phyloP scores from a whole-genome alignment of 2,888 invertebrate genomes.

The Cryptus armator region DNA sequence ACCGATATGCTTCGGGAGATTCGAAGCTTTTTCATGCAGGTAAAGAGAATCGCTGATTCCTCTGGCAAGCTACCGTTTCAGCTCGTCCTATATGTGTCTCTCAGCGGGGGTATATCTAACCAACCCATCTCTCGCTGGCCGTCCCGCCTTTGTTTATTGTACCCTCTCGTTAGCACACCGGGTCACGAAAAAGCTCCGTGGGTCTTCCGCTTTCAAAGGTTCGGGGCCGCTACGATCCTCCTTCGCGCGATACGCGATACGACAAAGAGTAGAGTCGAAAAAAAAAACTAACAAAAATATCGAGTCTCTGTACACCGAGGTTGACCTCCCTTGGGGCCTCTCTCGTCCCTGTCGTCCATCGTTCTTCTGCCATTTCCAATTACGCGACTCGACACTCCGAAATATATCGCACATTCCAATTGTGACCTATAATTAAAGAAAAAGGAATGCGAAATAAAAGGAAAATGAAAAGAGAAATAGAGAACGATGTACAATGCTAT shows the following conservation, averaged over 20 bases:
- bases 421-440: slow-evolving; percentile 44
- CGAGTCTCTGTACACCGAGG: slow-evolving; percentile 30
- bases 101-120: not conserved
- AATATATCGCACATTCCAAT: slow-evolving; percentile 52
- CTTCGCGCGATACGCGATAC: slow-evolving; percentile 49
- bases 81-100: not conserved
- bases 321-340: slow-evolving; percentile 17
- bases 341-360: not conserved
- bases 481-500: slow-evolving; percentile 9
- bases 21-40: not conserved
- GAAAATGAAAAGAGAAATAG: not conserved
- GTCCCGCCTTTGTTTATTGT: slow-evolving; percentile 24
- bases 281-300: slow-evolving; percentile 30
- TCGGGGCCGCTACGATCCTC: slow-evolving; percentile 40
- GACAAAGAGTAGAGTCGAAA: slow-evolving; percentile 16
- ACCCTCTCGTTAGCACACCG: slow-evolving; percentile 51
- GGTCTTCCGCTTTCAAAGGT: slow-evolving; percentile 57
- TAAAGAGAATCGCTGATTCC: slow-evolving; percentile 57
- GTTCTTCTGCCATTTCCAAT: slow-evolving; percentile 41
- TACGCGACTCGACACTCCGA: not conserved
- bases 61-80: slow-evolving; percentile 17
- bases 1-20: not conserved
- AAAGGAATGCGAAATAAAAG: slow-evolving; percentile 14
- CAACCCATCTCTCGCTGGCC: not conserved
- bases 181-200: slow-evolving; percentile 60